A percentile compares a stretch with the other conserved stretches of the same genome.
Evolutionary conservation across 2,797 vertebrate genomes (phyloP).

Genomic region (Cyprinodon diabolis): DNA sequence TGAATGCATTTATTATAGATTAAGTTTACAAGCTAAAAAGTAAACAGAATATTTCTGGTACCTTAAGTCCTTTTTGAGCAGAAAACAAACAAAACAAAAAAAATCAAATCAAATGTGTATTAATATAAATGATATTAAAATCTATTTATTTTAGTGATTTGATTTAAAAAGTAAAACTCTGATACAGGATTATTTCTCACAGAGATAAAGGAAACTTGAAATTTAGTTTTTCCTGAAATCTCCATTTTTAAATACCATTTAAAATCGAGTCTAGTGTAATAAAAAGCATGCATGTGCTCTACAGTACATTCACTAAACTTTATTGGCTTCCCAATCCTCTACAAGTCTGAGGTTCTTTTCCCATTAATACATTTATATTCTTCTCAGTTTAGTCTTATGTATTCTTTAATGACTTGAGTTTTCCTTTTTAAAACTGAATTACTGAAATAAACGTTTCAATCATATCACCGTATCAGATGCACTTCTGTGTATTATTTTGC

Average conservation of each 20-base stretch:
- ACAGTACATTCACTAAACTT: background rate
- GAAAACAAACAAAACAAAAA: background rate
- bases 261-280: background rate
- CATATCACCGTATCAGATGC: background rate
- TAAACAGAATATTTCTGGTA: constrained; percentile 50
- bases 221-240: background rate
- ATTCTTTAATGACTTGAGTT: background rate
- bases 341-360: background rate
- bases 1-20: constrained; percentile 58
- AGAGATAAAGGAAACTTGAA: background rate
- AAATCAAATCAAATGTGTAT: background rate
- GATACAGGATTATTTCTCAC: background rate
- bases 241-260: background rate
- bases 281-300: background rate
- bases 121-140: background rate
- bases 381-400: background rate
- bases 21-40: constrained; percentile 59
- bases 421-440: background rate
- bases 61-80: constrained; percentile 56
- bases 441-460: background rate
- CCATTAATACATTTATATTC: background rate
- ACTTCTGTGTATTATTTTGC: constrained; percentile 42
- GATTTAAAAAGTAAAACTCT: background rate
- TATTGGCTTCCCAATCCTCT: background rate
- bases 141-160: background rate